Evolutionary conservation across 2,113 vertebrate genomes (phyloP).

Genomic region (Callipepla californica): DNA sequence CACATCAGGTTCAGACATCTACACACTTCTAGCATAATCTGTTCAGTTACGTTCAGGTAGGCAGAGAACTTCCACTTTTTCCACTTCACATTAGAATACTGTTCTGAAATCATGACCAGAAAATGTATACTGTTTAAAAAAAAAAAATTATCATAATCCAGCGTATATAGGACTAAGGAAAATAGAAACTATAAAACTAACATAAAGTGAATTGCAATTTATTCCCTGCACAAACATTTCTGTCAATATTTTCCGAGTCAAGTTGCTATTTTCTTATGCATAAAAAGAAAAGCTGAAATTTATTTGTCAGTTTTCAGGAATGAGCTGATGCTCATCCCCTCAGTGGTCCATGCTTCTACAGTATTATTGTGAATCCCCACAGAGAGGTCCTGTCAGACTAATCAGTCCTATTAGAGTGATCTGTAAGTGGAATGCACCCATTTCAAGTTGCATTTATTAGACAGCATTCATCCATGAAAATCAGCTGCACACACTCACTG

Average conservation of each 20-base stretch:
- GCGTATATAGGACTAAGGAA: neutral
- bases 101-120: neutral
- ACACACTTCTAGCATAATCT: neutral
- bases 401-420: neutral
- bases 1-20: neutral
- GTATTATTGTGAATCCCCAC: neutral
- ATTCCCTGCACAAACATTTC: neutral
- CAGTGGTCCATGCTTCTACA: neutral
- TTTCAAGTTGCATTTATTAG: neutral
- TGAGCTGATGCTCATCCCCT: accelerated
- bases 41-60: neutral
- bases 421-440: neutral
- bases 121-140: neutral
- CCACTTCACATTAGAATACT: neutral
- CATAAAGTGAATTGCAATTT: neutral
- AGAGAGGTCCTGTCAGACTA: neutral
- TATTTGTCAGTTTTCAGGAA: neutral
- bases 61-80: neutral
- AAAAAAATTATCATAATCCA: neutral
- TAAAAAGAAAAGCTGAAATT: neutral
- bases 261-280: neutral
- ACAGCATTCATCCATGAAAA: neutral
- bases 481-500: neutral
- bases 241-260: neutral
- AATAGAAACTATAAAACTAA: neutral